Evolutionary conservation across 2,113 vertebrate genomes (phyloP), one percentile per base, ranked within the genome.

Genomic region (Perca schrenkii): DNA sequence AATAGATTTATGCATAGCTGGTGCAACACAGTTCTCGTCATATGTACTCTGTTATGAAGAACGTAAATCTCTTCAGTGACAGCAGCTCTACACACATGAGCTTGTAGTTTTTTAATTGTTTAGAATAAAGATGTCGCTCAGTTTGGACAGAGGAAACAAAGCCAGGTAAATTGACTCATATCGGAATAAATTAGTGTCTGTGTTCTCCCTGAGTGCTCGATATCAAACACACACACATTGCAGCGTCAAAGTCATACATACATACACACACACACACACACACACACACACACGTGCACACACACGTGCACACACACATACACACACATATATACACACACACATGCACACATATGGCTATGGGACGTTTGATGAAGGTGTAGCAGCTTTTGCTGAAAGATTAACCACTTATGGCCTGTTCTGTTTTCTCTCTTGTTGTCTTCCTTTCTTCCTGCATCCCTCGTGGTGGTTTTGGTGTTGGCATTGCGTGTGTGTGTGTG

Each of bases 381-480:
- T 85, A 63, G 88, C 91, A 77, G 86, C 80, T 85, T 86, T 83
- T 88, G 82, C 85, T 80, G 58, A 70, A 91, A 94, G 89, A 90
- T 93, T 89, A 88, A 92, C 86, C 93, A 93, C 96, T 98, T 95
- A 98, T 96, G 93, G 96, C 95, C 94, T 97, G 91, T 97, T 98
- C 95, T 96, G 91, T 95, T 95, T 83, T 97, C 96, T 97, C 96
- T 95, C 94, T 91, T 72, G 79, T 91, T 92, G 88, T 94, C 92
- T 96, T 97, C 96, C 96, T 94, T 88, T 95, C 94, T 95, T 97
- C 95, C 95, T 97, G 96, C 96, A 97, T 97, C 96, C 97, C 94
- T 87, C 83, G 92, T 96, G 93, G 93, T 97, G 94, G 70, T 87
- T 1, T 28, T 28, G 82, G 93, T 97, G 95, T n/a, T 50, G 79